Evolutionary conservation across 1,140 invertebrate species (phyloP).

Genomic region (Geopemphigus sp.): DNA sequence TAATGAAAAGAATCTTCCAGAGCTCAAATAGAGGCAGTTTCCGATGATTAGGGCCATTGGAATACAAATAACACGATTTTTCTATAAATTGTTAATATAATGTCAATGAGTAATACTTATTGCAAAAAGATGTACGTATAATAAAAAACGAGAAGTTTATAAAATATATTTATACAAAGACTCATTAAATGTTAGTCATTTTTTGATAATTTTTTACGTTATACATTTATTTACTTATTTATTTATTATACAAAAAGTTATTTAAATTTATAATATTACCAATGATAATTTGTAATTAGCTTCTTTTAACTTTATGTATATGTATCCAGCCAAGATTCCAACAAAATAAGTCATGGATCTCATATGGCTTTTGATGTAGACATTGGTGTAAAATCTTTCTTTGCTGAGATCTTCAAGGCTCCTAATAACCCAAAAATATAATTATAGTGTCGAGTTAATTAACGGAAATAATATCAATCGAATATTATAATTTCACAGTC

Average conservation of each 20-base stretch:
- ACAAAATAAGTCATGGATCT: slow-evolving; percentile 66
- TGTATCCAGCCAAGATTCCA: slow-evolving; percentile 64
- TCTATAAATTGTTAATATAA: background rate
- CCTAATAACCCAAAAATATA: background rate
- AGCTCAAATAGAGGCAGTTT: slow-evolving; percentile 14
- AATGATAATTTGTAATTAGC: slow-evolving; percentile 58
- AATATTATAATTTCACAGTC: background rate
- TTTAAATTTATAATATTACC: slow-evolving; percentile 51
- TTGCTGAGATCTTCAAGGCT: slow-evolving; percentile 21
- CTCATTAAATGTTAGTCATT: background rate
- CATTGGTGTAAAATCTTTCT: slow-evolving; percentile 54
- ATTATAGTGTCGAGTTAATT: background rate
- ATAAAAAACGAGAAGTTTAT: background rate
- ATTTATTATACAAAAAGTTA: background rate
- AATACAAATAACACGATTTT: slow-evolving; percentile 15
- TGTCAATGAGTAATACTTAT: background rate
- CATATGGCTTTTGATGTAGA: slow-evolving; percentile 71
- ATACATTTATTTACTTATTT: background rate
- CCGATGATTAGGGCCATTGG: background rate
- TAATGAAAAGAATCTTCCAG: background rate
- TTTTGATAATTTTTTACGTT: background rate
- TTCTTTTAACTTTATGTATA: slow-evolving; percentile 64
- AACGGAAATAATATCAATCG: background rate
- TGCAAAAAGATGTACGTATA: background rate
- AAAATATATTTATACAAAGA: background rate